Evolutionary conservation across 2,113 vertebrate species (phyloP).

Genomic region (Zosterops hypoxanthus): DNA sequence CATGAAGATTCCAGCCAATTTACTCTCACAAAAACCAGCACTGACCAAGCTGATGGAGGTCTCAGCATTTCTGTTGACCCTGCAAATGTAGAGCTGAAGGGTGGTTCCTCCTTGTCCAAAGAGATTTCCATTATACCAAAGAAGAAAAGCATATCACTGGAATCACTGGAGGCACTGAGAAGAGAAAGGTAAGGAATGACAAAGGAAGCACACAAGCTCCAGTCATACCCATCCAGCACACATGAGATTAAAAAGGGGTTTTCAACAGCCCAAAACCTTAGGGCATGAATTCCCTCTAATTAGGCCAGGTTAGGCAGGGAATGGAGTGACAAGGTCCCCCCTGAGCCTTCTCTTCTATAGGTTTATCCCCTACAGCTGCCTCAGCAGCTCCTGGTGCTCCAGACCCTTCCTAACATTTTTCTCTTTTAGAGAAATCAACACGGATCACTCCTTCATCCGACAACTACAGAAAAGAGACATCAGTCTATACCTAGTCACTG

Average conservation of each 20-base stretch:
- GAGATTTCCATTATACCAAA: fast-evolving
- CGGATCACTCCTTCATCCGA: neutral
- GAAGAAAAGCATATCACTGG: fast-evolving
- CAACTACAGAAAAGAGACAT: neutral
- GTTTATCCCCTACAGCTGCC: neutral
- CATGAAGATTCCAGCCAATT: too few species aligned
- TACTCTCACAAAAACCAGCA: too few species aligned
- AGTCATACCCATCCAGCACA: neutral
- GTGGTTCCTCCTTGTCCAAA: neutral
- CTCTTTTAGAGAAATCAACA: neutral
- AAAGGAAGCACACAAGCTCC: neutral
- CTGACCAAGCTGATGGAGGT: too few species aligned
- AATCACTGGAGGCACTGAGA: neutral
- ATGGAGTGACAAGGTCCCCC: too few species aligned
- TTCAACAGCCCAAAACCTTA: neutral
- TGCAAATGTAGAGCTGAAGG: neutral
- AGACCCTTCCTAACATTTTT: neutral
- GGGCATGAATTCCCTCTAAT: fast-evolving
- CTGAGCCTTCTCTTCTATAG: neutral
- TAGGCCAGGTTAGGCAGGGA: neutral
- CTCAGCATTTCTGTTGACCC: too few species aligned
- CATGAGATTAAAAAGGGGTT: fast-evolving
- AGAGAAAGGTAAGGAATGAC: slow-evolving; percentile 51
- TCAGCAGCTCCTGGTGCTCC: neutral
- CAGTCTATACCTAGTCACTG: neutral